These are phyloP conservation scores for Mycalesis mineus DNA, from an alignment of 2,888 invertebrate species.

Conservation along the genomic window DNA sequence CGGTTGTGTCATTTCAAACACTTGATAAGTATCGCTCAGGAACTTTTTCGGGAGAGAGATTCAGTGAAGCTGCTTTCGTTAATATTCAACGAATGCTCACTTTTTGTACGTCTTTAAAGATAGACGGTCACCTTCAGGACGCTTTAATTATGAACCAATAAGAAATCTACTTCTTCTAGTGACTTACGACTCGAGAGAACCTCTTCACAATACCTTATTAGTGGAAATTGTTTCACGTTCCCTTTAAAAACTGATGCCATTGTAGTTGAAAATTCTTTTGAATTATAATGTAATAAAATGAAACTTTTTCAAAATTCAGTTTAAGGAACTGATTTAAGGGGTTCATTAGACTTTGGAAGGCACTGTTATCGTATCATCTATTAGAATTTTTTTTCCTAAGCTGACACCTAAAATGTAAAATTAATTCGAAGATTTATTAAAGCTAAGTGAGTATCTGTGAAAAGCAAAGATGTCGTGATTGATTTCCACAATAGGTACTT, in stretches of 20 bases:
- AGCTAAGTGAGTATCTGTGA: no score
- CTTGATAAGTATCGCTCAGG: slow-evolving; percentile 74
- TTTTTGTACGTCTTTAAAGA: slow-evolving; percentile 61
- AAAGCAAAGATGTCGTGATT: no score
- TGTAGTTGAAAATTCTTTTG: slow-evolving; percentile 7
- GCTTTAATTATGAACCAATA: slow-evolving; percentile 71
- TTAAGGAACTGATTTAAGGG: no score
- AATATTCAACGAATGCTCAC: slow-evolving; percentile 65
- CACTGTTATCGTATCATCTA: no score
- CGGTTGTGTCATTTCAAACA: slow-evolving; percentile 79
- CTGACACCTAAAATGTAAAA: no score
- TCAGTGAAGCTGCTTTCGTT: slow-evolving; percentile 66
- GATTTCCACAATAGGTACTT: no score
- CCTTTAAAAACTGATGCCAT: slow-evolving; percentile 32
- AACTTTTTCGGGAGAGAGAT: slow-evolving; percentile 66
- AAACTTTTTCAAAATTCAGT: not conserved
- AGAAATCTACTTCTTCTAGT: slow-evolving; percentile 57
- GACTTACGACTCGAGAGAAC: slow-evolving; percentile 35
- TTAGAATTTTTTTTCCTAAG: no score
- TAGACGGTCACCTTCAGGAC: slow-evolving; percentile 73
- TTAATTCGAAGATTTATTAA: no score
- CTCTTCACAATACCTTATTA: slow-evolving; percentile 57
- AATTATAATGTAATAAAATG: slow-evolving; percentile 14
- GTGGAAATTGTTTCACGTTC: slow-evolving; percentile 44
- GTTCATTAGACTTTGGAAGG: no score